phyloP scores from a whole-genome alignment of 2,797 vertebrate species.

The Anomalospiza imberbis region DNA sequence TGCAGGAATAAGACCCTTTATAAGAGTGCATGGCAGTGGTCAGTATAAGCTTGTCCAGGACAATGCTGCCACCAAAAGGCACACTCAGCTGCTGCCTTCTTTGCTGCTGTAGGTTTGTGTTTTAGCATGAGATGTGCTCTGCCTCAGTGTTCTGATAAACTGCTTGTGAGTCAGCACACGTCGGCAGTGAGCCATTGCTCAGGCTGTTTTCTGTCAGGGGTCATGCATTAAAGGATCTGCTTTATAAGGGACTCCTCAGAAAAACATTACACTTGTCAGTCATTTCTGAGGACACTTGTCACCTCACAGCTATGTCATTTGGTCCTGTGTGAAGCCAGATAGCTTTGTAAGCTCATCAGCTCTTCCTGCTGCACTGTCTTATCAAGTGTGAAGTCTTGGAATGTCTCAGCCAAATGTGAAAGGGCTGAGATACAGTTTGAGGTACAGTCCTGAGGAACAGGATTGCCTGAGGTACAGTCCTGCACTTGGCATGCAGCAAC shows the following conservation, averaged over 20 bases:
- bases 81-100: background rate
- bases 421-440: background rate
- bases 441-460: background rate
- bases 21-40: background rate
- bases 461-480: background rate
- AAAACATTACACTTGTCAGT: background rate
- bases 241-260: background rate
- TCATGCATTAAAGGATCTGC: background rate
- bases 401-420: background rate
- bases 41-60: background rate
- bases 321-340: background rate
- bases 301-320: background rate
- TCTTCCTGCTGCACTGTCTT: background rate
- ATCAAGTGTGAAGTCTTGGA: background rate
- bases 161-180: background rate
- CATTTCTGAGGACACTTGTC: background rate
- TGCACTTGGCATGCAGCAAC: background rate
- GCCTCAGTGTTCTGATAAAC: background rate
- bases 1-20: background rate
- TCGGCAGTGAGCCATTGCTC: background rate
- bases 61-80: slow-evolving; percentile 65
- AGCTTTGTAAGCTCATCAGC: background rate
- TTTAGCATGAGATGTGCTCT: background rate
- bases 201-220: background rate
- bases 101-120: background rate